phyloP scores from a whole-genome alignment of 2,888 invertebrate genomes.

The Anticlea derivata region DNA sequence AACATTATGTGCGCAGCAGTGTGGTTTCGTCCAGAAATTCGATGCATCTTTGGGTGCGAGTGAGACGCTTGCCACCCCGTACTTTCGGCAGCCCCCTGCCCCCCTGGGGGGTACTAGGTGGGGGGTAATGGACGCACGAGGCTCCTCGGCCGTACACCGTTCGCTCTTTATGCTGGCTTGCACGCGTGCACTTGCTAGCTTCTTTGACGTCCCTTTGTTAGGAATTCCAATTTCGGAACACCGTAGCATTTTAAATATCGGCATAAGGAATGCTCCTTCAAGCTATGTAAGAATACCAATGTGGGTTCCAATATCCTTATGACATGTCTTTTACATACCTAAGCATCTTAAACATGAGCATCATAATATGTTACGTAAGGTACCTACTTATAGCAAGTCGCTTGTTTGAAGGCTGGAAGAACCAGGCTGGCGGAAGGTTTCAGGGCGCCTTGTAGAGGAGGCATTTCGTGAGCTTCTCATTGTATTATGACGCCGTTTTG shows the following conservation, averaged over 20 bases:
- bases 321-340: too few species aligned
- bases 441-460: too few species aligned
- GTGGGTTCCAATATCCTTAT: background rate
- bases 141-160: conserved; percentile 71
- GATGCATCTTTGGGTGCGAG: conserved; percentile 80
- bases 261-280: conserved; percentile 35
- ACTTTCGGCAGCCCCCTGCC: conserved; percentile 65
- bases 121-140: conserved; percentile 81
- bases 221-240: conserved; percentile 76
- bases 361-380: background rate
- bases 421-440: background rate
- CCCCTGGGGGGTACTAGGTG: conserved; percentile 39
- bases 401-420: background rate
- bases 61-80: conserved; percentile 63
- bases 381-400: too few species aligned
- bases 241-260: conserved; percentile 47
- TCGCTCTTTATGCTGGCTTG: conserved; percentile 76
- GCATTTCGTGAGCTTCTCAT: too few species aligned
- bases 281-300: background rate
- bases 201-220: conserved; percentile 80
- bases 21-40: conserved; percentile 79
- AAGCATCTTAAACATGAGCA: too few species aligned
- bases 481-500: too few species aligned
- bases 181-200: conserved; percentile 80
- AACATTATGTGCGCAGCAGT: conserved; percentile 68